phyloP scores from a whole-genome alignment of 2,113 vertebrate species.

The Dolichotis patagonum region DNA sequence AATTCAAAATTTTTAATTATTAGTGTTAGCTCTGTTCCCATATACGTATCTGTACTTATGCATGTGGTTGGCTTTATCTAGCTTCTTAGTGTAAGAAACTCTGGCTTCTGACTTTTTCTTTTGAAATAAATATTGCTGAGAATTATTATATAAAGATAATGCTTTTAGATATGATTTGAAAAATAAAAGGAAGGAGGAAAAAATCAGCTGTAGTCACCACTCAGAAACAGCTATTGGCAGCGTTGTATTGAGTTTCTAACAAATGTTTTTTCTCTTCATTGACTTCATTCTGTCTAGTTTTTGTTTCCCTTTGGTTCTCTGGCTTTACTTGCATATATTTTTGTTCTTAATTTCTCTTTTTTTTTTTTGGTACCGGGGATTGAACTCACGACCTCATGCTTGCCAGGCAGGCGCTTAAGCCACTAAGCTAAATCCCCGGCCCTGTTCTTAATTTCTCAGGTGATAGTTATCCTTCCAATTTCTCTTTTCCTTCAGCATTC shows the following conservation, averaged over 20 bases:
- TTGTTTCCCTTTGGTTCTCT: not conserved
- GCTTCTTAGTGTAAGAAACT: not conserved
- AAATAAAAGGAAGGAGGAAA: not conserved
- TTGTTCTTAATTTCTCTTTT: not conserved
- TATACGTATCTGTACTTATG: not conserved
- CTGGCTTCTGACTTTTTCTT: not conserved
- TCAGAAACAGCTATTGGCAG: not conserved
- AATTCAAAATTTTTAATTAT: slow-evolving; percentile 24
- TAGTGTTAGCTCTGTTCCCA: not conserved
- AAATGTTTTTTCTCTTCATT: not conserved
- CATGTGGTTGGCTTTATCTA: not conserved
- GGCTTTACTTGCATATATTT: not conserved
- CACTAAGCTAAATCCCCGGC: no score
- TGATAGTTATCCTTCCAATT: not conserved
- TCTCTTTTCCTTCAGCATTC: not conserved
- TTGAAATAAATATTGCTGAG: slow-evolving; percentile 4
- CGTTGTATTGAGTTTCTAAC: not conserved
- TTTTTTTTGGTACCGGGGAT: no score
- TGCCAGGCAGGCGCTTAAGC: no score
- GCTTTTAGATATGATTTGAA: not conserved
- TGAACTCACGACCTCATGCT: no score
- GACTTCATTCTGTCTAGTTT: not conserved
- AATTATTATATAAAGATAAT: not conserved
- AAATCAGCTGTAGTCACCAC: not conserved
- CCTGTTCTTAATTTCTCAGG: not conserved